These are phyloP conservation scores for Peromyscus melanophrys DNA, from an alignment of 2,797 vertebrate genomes.

Conservation along the genomic window DNA sequence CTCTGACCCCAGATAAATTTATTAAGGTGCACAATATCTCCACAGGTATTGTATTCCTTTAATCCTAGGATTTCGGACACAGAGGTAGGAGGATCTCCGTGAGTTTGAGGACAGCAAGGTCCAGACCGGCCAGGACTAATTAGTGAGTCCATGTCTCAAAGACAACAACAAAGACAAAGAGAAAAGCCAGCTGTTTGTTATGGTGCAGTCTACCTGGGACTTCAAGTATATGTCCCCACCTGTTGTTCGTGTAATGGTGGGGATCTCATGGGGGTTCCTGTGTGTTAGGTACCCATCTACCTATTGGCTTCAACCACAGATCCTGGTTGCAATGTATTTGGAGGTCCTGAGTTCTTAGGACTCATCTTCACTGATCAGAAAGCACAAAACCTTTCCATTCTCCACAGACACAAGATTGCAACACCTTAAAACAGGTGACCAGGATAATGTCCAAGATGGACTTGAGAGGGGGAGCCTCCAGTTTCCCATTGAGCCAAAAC, in stretches of 20 bases:
- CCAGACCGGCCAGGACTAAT: neutral
- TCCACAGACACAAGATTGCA: too few relatives aligned
- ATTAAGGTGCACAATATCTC: too few relatives aligned
- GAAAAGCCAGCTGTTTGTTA: neutral
- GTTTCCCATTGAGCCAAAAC: neutral
- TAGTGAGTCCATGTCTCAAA: neutral
- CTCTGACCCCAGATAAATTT: too few relatives aligned
- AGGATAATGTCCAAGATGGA: too few relatives aligned
- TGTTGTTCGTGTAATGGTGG: neutral
- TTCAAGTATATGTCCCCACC: neutral
- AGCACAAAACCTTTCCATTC: too few relatives aligned
- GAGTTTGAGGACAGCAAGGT: neutral
- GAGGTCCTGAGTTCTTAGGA: neutral
- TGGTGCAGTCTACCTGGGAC: too few relatives aligned
- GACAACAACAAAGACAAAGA: neutral
- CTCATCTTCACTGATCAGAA: too few relatives aligned
- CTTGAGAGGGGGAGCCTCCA: neutral
- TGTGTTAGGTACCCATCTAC: neutral
- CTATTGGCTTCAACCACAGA: neutral
- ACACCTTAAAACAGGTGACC: too few relatives aligned
- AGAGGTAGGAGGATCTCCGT: neutral
- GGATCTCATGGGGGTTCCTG: neutral
- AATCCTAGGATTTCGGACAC: neutral
- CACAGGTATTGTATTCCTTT: neutral
- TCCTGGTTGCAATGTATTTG: neutral